Base-by-base conservation (phyloP, 2,113 vertebrate species). In the Rousettus leschenaultii region DNA sequence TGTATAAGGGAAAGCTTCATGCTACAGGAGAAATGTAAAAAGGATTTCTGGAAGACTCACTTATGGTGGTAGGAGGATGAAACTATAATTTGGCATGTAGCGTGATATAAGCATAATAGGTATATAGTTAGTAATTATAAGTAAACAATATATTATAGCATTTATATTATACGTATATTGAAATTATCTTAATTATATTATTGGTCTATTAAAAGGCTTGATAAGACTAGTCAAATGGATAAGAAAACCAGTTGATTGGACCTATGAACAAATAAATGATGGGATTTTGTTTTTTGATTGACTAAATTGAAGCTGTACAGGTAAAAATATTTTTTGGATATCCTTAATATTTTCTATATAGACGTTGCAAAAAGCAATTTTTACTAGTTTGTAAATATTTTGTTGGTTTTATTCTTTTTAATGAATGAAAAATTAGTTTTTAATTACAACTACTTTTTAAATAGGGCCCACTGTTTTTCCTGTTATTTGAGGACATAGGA, bases 401-500 rank as follows among this genome's bases (percentile, higher is more conserved):
- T 80, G 38, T 63, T 70, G 19, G 21, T 68, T 33, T 92, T 71
- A 59, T 73, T 84, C 21, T 80, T 82, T 28, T 65, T 63, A 84
- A 74, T 75, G 33, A 95, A 70, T 78, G 70, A 89, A 91, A 82
- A 75, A 84, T n/a, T 4, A 45, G 28, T 65, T 83, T 93, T 93
- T 53, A 78, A 78, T 63, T 63, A 61, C 5, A 92, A 35, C 5
- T 59, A 38, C 24, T 90, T 70, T 70, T 90, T 15, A 33, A 79
- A 74, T 68, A 38, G 12, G 70, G 10, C 15, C 80, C 33, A 57
- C 11, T 10, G 1, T 70, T 90, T 86, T 90, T 74, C 12, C n/a
- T 79, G 18, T 94, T 89, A 61, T 87, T 86, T 95, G 63, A 90
- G 45, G 45, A 61, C 18, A 63, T 83, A 11, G 93, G 53, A 77